Evolutionary conservation across 2,797 vertebrate genomes (phyloP).

Genomic region (Halcyon smyrnensis): DNA sequence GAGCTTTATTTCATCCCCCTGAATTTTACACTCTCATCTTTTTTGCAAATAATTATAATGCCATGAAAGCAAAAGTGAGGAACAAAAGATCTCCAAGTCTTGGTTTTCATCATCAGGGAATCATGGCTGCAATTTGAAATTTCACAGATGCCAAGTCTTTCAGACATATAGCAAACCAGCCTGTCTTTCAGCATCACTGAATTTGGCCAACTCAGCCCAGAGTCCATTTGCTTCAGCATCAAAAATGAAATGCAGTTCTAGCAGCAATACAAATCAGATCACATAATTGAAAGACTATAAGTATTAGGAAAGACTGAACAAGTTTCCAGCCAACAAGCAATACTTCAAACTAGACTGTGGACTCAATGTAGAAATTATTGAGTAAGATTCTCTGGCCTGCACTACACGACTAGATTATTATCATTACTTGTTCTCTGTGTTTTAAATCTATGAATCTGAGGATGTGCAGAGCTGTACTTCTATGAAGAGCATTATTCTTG

Average conservation of each 20-base stretch:
- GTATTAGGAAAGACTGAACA: conserved; percentile 15
- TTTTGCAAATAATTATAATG: conserved; percentile 2
- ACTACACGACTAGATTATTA: not conserved
- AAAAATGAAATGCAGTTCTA: conserved; percentile 38
- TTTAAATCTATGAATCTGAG: not conserved
- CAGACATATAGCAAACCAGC: not conserved
- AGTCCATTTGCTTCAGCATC: conserved; percentile 10
- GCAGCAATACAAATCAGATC: conserved; percentile 29
- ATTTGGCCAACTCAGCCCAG: conserved; percentile 30
- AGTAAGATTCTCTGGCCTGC: conserved; percentile 2
- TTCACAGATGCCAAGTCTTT: not conserved
- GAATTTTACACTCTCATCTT: not conserved
- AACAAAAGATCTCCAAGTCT: not conserved
- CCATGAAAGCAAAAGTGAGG: not conserved
- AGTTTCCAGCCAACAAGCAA: conserved; percentile 34
- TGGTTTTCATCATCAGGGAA: not conserved
- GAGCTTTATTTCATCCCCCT: not conserved
- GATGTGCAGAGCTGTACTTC: not conserved
- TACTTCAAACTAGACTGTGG: not conserved
- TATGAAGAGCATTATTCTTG: not conserved
- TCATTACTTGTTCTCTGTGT: not conserved
- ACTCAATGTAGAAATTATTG: conserved; percentile 33
- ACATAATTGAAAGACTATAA: conserved; percentile 11
- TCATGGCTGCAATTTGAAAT: not conserved
- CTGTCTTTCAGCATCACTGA: conserved; percentile 9